These are phyloP conservation scores for Caenorhabditis afra DNA, from an alignment of 2,888 invertebrate genomes.

Conservation along the genomic window DNA sequence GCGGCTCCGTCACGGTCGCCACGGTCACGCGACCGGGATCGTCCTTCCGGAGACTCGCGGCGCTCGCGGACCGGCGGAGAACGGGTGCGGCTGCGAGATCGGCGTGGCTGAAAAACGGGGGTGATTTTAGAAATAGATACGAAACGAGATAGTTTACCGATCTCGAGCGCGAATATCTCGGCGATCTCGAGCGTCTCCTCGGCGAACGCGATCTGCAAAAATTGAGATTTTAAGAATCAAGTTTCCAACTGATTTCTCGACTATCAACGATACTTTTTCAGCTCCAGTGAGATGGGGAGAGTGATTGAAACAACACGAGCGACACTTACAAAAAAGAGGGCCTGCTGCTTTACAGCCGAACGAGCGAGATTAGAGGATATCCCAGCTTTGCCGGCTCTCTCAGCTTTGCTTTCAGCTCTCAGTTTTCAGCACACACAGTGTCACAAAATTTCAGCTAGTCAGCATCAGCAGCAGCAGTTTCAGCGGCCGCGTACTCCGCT, in stretches of 20 bases:
- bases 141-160: conserved; percentile 43
- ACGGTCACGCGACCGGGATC: conserved; percentile 35
- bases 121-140: not conserved
- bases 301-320: not conserved
- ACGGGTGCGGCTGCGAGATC: conserved; percentile 56
- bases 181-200: conserved; percentile 63
- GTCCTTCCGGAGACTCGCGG: conserved; percentile 31
- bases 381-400: too few relatives aligned
- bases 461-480: conserved; percentile 16
- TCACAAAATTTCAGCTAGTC: conserved; percentile 3
- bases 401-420: too few relatives aligned
- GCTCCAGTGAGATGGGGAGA: too few relatives aligned
- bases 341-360: not conserved
- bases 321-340: too few relatives aligned
- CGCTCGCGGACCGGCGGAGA: conserved; percentile 56
- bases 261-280: too few relatives aligned
- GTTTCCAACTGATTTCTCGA: not conserved
- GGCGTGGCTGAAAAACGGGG: conserved; percentile 52
- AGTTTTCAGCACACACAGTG: conserved; percentile 23
- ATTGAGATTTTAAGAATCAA: not conserved
- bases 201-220: conserved; percentile 54
- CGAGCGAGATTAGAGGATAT: too few relatives aligned
- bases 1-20: not conserved
- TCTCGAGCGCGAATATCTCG: conserved; percentile 63
- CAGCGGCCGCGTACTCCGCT: not conserved